Evolutionary conservation across 2,888 invertebrate species (phyloP), one percentile per base, ranked within the genome.

Genomic region (Ectemnius continuus): DNA sequence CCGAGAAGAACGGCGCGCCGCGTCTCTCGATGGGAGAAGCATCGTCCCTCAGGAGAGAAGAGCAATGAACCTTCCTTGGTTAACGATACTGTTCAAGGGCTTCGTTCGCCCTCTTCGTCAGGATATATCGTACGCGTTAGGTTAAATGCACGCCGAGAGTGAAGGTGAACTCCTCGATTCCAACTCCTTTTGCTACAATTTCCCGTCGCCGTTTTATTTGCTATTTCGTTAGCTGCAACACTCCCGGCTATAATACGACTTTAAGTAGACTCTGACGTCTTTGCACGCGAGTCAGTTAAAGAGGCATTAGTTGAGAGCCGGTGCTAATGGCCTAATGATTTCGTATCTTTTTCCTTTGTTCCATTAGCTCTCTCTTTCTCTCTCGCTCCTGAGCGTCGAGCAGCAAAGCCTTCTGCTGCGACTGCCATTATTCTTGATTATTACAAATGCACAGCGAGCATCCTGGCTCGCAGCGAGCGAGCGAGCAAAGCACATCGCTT

Each of bases 71-170:
- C 69, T 68, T 73, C 56, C 18, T 64, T 65, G 13, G 45, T 61
- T 75, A 73, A 69, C 69, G 57, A 73, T 58, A 73, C 45, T 73
- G 66, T 73, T 73, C 73, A 69, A 73, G 69, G 52, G 60, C 66
- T 70, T 20, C 59, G 23, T 61, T 62, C 47, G 61, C 57, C 36
- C 36, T 36, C 8, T 36, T 36, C 36, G 1, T 36, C 36, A 36
- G 36, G 36, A 36, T 36, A 36, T 36, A 36, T 36, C 11, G 8
- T 36, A 36, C 36, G 36, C 36, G 36, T 36, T 36, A 36, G 6
- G 36, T 11, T 11, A 36, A 36, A 36, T 36, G 36, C 6, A 36
- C 36, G 8, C 6, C 23, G 47, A 62, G 48, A 14, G 47, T 11
- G 47, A 46, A 48, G 26, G 47, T 26, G 47, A 47, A 20, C 52